Base-by-base conservation (phyloP, 2,888 invertebrate species). In the Xylocampa areola region DNA sequence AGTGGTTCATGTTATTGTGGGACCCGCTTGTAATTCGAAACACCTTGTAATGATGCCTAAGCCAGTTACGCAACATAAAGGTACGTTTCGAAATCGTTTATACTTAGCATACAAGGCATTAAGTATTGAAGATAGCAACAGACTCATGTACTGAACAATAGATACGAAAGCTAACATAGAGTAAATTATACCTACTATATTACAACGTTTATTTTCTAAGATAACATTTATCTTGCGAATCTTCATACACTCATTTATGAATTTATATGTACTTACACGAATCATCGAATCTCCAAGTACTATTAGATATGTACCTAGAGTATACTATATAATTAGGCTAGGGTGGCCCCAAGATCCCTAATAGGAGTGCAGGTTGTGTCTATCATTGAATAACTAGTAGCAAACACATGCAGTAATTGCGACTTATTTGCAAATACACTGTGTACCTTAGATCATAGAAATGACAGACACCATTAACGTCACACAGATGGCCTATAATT, bases 1-100 rank as follows among this genome's bases (percentile, higher is more conserved):
- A 37, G 49, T 35, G 21, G 23, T 33, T 13, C 14, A 43, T 29
- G 4, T 52, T 41, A 33, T 16, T 11, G 25, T 25, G 14, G 36
- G 29, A 10, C 27, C 55, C 68, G 47, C 27, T 66, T 68, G 29
- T 47, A 55, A 66, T 66, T 68, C 65, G 43, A 55, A 54, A 23
- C 62, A 68, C 63, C 68, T 45, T 47, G 11, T 25, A 39, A 43
- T 61, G 45, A 45, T 47, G 33, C 27, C 32, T 35, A 68, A 65
- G 41, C 33, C 50, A 29, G 25, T 66, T 62, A 35, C 27, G 50
- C 37, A 66, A 65, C 33, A 25, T 62, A 43, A 61, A 33, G 16
- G 16, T 35, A 47, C 40, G 35, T 66, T 68, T 50, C 35, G 32
- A 62, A 43, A 66, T 55, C 29, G 11, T 37, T 30, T 50, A 55